Percentiles rank a stretch among this genome's conserved stretches.
Conservation (phyloP, 2,888 invertebrate genomes). For the Xanthorhoe spadicearia region DNA sequence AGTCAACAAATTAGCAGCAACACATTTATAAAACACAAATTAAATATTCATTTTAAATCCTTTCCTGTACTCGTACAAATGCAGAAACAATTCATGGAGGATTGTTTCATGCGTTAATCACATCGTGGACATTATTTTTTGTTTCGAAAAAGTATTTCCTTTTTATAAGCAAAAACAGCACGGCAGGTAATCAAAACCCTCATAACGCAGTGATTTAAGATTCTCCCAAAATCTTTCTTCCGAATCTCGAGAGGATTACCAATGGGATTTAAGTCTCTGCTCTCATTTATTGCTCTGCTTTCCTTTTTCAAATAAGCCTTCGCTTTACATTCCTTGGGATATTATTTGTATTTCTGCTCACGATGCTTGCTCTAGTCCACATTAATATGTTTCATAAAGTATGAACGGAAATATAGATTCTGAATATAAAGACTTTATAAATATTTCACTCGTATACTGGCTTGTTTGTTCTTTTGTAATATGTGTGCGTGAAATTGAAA, state of each 20-base stretch:
- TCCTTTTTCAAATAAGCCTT: constrained; percentile 38
- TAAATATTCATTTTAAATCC: background rate
- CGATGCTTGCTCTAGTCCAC: background rate
- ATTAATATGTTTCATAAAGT: constrained; percentile 1
- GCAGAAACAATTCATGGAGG: constrained; percentile 2
- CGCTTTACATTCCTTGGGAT: constrained; percentile 23
- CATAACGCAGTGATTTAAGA: constrained; percentile 48
- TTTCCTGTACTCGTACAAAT: background rate
- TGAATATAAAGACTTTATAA: background rate
- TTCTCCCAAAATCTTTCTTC: constrained; percentile 46
- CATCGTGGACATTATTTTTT: constrained; percentile 5
- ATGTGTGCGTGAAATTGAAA: background rate
- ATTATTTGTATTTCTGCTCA: constrained; percentile 7
- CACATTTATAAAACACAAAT: background rate
- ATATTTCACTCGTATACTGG: background rate
- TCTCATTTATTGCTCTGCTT: constrained; percentile 53
- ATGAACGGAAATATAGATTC: background rate
- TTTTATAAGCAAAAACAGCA: constrained; percentile 34
- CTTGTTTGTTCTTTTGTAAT: background rate
- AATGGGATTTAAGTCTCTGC: constrained; percentile 54
- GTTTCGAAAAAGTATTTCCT: constrained; percentile 16
- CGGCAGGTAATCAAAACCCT: constrained; percentile 46
- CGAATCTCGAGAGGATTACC: constrained; percentile 53
- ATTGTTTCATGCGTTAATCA: background rate
- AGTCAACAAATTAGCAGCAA: constrained; percentile 1